phyloP scores from a whole-genome alignment of 1,140 invertebrate species.

The Spodoptera litura region DNA sequence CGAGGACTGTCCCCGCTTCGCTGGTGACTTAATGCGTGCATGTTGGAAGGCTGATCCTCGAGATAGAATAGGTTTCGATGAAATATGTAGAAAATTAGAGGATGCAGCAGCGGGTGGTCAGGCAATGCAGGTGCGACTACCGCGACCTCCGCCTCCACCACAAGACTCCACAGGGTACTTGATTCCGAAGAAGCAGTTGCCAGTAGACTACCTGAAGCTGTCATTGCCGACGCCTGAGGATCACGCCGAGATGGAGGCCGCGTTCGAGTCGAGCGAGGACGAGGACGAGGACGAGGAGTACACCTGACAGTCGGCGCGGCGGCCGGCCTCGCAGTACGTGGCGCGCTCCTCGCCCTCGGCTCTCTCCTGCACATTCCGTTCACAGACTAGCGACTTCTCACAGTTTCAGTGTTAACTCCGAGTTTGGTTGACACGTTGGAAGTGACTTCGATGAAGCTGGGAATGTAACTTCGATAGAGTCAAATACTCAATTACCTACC shows the following conservation, averaged over 20 bases:
- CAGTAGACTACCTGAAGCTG: slow-evolving; percentile 85
- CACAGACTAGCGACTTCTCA: slow-evolving; percentile 52
- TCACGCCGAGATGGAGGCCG: slow-evolving; percentile 60
- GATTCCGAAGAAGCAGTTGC: slow-evolving; percentile 74
- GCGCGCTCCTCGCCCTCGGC: slow-evolving; percentile 65
- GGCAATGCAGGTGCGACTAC: slow-evolving; percentile 66
- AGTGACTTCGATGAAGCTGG: neutral
- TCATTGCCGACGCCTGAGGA: slow-evolving; percentile 68
- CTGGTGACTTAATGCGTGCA: slow-evolving; percentile 93
- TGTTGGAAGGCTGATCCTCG: slow-evolving; percentile 95
- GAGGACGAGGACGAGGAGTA: slow-evolving; percentile 80
- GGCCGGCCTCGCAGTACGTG: slow-evolving; percentile 68
- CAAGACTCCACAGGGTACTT: slow-evolving; percentile 77
- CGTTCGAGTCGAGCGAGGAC: slow-evolving; percentile 77
- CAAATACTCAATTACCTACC: slow-evolving; percentile 72
- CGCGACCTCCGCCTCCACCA: slow-evolving; percentile 74
- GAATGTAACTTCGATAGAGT: slow-evolving; percentile 49
- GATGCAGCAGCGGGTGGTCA: slow-evolving; percentile 71
- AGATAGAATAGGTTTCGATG: slow-evolving; percentile 91
- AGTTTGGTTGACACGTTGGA: slow-evolving; percentile 2
- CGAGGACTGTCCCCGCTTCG: slow-evolving; percentile 91
- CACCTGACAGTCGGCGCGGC: slow-evolving; percentile 68
- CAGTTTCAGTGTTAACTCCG: slow-evolving; percentile 65
- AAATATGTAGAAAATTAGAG: slow-evolving; percentile 90
- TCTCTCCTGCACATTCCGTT: slow-evolving; percentile 69